Conservation (phyloP, 1,140 invertebrate species). For the Drosophila triauraria region DNA sequence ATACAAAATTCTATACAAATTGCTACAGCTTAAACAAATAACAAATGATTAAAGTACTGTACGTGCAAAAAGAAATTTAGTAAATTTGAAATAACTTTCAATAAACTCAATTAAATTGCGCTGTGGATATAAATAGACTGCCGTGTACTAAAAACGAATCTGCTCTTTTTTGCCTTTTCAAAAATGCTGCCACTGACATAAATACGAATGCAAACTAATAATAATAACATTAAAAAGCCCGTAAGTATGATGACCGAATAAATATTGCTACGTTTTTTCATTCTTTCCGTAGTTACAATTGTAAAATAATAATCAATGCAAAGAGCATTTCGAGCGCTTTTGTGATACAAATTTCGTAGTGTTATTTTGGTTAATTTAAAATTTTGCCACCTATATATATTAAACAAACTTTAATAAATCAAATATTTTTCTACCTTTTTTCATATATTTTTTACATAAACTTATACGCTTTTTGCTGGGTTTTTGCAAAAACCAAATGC, state of each 20-base stretch:
- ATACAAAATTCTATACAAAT: constrained; percentile 52
- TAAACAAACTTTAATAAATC: constrained; percentile 54
- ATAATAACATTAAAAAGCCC: constrained; percentile 53
- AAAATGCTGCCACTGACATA: constrained; percentile 64
- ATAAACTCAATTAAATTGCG: constrained; percentile 22
- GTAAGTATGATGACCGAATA: constrained; percentile 56
- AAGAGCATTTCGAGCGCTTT: constrained; percentile 37
- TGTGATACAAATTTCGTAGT: constrained; percentile 48
- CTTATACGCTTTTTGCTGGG: constrained; percentile 70
- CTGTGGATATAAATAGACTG: constrained; percentile 15
- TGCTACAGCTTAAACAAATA: constrained; percentile 57
- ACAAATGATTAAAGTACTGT: constrained; percentile 42
- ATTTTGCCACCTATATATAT: constrained; percentile 36
- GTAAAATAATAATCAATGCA: constrained; percentile 17
- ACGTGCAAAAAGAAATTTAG: constrained; percentile 47
- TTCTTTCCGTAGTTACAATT: constrained; percentile 36
- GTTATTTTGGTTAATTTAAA: constrained; percentile 34
- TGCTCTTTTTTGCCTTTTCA: constrained; percentile 55
- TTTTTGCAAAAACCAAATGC: constrained; percentile 64
- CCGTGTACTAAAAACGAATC: constrained; percentile 39
- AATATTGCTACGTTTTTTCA: background rate
- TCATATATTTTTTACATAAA: constrained; percentile 49
- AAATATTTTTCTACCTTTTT: constrained; percentile 68
- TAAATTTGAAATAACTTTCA: constrained; percentile 22
- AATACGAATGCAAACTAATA: constrained; percentile 28